phyloP scores from a whole-genome alignment of 2,888 invertebrate genomes.

The Hirtodrosophila histrioides region DNA sequence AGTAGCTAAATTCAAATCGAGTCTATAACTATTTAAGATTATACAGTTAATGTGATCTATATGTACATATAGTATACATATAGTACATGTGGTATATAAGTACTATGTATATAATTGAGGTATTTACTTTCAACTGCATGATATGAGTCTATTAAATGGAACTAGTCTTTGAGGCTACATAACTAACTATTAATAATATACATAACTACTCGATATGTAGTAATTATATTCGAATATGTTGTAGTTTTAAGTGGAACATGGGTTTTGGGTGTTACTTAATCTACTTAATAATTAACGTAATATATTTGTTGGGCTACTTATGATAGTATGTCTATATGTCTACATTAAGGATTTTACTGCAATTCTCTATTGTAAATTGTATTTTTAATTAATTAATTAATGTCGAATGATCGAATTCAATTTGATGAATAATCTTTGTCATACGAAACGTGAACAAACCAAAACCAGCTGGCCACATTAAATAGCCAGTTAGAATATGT shows the following conservation, averaged over 20 bases:
- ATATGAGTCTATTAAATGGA: conserved; percentile 31
- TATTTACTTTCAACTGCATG: conserved; percentile 20
- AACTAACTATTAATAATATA: conserved; percentile 30
- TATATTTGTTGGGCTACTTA: conserved; percentile 19
- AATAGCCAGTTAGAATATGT: conserved; percentile 31
- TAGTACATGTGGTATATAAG: conserved; percentile 9
- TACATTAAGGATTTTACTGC: conserved; percentile 41
- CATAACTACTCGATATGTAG: conserved; percentile 1
- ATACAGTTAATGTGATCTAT: conserved; percentile 8
- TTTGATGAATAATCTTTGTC: conserved; percentile 34
- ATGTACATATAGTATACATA: conserved; percentile 4
- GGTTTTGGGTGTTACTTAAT: conserved; percentile 29
- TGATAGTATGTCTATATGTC: conserved; percentile 29
- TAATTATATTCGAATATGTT: no score
- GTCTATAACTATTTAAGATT: conserved; percentile 15
- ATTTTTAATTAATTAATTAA: conserved; percentile 16
- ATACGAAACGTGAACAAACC: conserved; percentile 75
- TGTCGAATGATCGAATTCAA: conserved; percentile 56
- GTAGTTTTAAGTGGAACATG: no score
- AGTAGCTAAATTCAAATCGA: conserved; percentile 13
- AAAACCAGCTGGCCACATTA: conserved; percentile 54
- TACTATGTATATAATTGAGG: not conserved
- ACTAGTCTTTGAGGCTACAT: conserved; percentile 32
- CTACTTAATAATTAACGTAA: conserved; percentile 36
- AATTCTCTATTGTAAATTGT: conserved; percentile 20